These are phyloP conservation scores for Hepsetus odoe DNA, from an alignment of 2,113 vertebrate genomes.

Conservation along the genomic window DNA sequence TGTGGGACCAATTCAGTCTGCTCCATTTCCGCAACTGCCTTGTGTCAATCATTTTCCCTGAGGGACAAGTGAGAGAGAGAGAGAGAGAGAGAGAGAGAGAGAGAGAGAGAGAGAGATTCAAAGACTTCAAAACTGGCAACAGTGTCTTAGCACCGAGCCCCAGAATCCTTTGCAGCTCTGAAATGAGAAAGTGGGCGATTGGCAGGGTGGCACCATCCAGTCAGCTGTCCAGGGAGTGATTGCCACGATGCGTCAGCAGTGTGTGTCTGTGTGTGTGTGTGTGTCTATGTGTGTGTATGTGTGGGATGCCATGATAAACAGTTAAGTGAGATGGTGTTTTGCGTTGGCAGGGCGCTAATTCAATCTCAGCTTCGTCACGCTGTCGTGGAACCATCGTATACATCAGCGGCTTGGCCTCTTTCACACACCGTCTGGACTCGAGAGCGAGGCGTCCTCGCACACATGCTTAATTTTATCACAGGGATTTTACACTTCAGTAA, in stretches of 20 bases:
- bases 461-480: neutral
- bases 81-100: neutral
- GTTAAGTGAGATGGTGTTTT: slow-evolving; percentile 22
- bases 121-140: neutral
- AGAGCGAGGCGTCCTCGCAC: neutral
- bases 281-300: slow-evolving; percentile 47
- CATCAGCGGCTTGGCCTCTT: slow-evolving; percentile 9
- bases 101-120: neutral
- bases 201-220: neutral
- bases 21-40: neutral
- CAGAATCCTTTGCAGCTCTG: slow-evolving; percentile 20
- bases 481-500: slow-evolving; percentile 26
- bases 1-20: slow-evolving; percentile 11
- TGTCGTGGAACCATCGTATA: slow-evolving; percentile 39
- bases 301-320: slow-evolving; percentile 43
- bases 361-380: slow-evolving; percentile 38
- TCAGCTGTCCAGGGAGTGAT: neutral
- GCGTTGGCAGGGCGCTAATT: slow-evolving; percentile 46
- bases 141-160: neutral
- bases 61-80: neutral
- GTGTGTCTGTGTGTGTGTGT: slow-evolving; percentile 39
- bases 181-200: neutral
- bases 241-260: slow-evolving; percentile 7
- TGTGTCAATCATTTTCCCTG: neutral
- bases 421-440: slow-evolving; percentile 34